Base-by-base conservation (phyloP, 2,888 invertebrate species). In the Tipula confusa region DNA sequence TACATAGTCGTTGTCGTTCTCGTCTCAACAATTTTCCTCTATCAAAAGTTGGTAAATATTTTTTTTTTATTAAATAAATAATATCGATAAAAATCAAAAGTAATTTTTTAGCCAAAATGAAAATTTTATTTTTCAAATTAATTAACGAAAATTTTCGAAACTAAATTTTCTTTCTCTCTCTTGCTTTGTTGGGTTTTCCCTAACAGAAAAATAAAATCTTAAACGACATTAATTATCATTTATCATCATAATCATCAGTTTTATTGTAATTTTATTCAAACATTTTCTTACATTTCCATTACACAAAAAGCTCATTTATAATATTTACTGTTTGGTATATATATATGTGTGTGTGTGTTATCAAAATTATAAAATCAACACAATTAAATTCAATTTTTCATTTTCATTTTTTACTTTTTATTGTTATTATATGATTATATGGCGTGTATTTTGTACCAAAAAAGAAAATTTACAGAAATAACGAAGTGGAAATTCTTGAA, bases 341-440 rank as follows among this genome's bases (percentile, higher is more conserved):
- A 13, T 9, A 2, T 13, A 13, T 9, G 1, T 38, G 38, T 38
- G 13, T 9, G 3, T 64, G 64, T 64, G 24, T 18, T 64, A 64
- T 64, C 64, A 64, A 64, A 64, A 64, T 64, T 64, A 64, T 64
- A 64, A 64, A 64, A 64, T 64, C 64, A 64, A 64, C 64, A 64
- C 64, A 64, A 64, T 64, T 64, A 64, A 64, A 64, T 64, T 64
- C 64, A 64, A 64, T 64, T 64, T 64, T 64, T 64, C 64, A 64
- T 64, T 43, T 31, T 31, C 31, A 31, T 5, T 5, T 31, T 31
- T 31, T 31, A 5, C 31, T 31, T 31, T 48, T 64, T 64, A 64
- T 64, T 64, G 24, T 64, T 64, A 64, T 64, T 64, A n/a, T n/a
- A 64, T 64, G 64, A 64, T 64, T 64, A 64, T 24, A 64, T 64